Evolutionary conservation across 2,888 invertebrate species (phyloP), one percentile per base, ranked within the genome.

Genomic region (Elgonia sp.): DNA sequence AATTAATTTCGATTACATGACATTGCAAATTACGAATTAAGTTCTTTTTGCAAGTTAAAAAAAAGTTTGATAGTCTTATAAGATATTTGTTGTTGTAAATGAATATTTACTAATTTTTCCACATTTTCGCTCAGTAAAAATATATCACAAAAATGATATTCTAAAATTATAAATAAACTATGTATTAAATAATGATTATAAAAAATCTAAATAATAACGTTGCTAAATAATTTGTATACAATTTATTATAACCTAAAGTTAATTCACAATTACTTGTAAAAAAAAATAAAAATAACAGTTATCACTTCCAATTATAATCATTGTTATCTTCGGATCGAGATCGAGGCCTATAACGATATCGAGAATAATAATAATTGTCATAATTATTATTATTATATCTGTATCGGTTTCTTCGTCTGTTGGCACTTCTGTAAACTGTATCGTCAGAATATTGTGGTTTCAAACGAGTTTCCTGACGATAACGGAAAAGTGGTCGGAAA

Each of bases 401-500:
- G 39, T 91, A 86, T 21, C 79, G 79, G 76, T 91, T 89, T 80
- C 90, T 89, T 79, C 90, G 89, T 67, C 87, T 90, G 72, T 84
- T 79, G 0, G 90, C 84, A 76, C 89, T 90, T 75, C 90, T 89
- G n/a, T 91, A 89, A 65, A 77, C 5, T 1, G 65, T 20, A 21
- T 88, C 81, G 7, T 87, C 82, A 40, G 39, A 46, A 69, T 85
- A 60, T 53, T 89, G 83, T 50, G 90, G 88, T 9, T 79, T 84
- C 16, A 90, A 39, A n/a, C 90, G 90, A 12, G 90, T 87, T 79
- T 93, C 91, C 65, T 93, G 94, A 8, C 93, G 93, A 76, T 93
- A 93, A 77, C 92, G 92, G 72, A 94, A 94, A 29, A 94, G 91
- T 0, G 94, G 94, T 18, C 94, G 91, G 89, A 94, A 94, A 37